These are phyloP conservation scores for Carassius carassius DNA, from an alignment of 2,113 vertebrate species.

Conservation along the genomic window DNA sequence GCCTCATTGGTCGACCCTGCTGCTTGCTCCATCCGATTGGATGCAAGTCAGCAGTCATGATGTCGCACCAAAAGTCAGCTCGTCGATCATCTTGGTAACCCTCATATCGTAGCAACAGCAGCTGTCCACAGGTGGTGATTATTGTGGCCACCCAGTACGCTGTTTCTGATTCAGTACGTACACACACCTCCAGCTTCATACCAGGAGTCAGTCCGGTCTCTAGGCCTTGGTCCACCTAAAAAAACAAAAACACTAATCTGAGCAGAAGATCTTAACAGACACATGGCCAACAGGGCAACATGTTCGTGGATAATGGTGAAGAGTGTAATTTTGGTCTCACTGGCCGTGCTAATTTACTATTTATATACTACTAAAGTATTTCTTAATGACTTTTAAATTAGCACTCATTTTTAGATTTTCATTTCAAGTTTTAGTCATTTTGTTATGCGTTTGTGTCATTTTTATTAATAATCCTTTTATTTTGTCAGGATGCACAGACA, in stretches of 20 bases:
- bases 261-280: background rate
- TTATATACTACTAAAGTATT: background rate
- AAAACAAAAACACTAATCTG: background rate
- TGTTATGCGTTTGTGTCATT: too few relatives aligned
- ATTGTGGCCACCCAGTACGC: conserved; percentile 96
- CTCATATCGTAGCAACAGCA: conserved; percentile 91
- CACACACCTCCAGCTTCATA: conserved; percentile 93
- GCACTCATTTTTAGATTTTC: too few relatives aligned
- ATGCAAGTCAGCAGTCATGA: conserved; percentile 90
- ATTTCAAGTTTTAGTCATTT: too few relatives aligned
- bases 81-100: conserved; percentile 93
- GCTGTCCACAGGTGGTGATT: conserved; percentile 94
- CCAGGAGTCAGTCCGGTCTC: conserved; percentile 94
- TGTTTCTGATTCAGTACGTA: conserved; percentile 80
- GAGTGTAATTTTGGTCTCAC: background rate
- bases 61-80: conserved; percentile 96
- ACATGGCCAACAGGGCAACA: background rate
- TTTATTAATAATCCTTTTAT: too few relatives aligned
- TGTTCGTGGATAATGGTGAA: too few relatives aligned
- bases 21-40: conserved; percentile 93
- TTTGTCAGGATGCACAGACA: background rate
- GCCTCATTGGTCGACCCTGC: conserved; percentile 86
- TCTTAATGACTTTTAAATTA: background rate
- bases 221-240: conserved; percentile 90
- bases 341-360: too few relatives aligned